Conservation (phyloP, 2,797 vertebrate species). For the Peromyscus attwateri region DNA sequence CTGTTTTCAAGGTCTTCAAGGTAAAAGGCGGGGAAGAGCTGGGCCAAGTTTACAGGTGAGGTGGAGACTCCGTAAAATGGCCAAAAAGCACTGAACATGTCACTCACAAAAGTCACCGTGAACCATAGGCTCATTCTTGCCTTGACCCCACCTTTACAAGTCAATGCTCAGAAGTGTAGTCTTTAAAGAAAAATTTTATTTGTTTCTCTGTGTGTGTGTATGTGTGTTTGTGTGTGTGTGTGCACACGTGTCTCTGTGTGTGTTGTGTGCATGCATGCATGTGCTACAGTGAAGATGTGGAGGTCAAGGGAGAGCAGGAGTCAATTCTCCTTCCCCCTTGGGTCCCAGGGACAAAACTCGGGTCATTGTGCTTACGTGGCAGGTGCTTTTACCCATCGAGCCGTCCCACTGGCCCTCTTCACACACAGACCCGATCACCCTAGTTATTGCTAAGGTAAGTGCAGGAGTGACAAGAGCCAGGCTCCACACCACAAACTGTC, state of each 20-base stretch:
- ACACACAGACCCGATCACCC: fast-evolving
- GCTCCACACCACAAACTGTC: not conserved
- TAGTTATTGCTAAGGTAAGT: not conserved
- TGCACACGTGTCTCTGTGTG: not conserved
- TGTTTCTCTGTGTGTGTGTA: not conserved
- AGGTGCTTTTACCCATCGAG: not conserved
- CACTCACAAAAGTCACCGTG: not conserved
- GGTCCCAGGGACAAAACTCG: not conserved
- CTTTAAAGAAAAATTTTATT: not conserved
- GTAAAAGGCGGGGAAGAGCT: too few relatives aligned
- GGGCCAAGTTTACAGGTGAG: too few relatives aligned
- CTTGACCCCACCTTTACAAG: not conserved
- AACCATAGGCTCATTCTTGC: not conserved
- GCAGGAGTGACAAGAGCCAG: too few relatives aligned
- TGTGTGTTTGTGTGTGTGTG: not conserved
- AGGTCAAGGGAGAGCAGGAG: not conserved
- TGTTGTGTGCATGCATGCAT: not conserved
- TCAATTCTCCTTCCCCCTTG: not conserved
- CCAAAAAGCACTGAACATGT: fast-evolving
- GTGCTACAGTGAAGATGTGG: not conserved
- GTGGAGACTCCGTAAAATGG: fast-evolving
- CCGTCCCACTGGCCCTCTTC: fast-evolving
- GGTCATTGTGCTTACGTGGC: not conserved
- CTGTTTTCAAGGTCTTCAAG: not conserved
- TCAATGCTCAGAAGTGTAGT: not conserved